Conservation (phyloP, 1,140 invertebrate genomes). For the Aphelinus atriplicis region DNA sequence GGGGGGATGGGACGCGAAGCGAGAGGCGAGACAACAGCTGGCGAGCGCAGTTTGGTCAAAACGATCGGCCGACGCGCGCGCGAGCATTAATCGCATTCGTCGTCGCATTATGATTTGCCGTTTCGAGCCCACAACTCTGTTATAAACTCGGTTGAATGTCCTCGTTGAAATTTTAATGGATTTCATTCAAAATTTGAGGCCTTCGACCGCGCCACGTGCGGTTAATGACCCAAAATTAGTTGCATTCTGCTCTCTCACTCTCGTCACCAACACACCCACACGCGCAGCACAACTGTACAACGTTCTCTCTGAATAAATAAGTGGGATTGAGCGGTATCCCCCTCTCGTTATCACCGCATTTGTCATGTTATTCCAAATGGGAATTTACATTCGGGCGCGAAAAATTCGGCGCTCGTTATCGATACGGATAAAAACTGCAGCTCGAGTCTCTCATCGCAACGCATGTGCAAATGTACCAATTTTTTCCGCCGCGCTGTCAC, state of each 20-base stretch:
- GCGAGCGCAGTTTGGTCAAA: too few species aligned
- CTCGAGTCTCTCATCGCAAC: too few species aligned
- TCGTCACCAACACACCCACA: too few species aligned
- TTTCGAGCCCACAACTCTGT: constrained; percentile 20
- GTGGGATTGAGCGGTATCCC: background rate
- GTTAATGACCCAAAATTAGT: constrained; percentile 40
- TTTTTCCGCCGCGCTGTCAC: too few species aligned
- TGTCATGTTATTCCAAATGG: too few species aligned
- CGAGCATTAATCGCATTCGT: constrained; percentile 15
- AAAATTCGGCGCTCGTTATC: too few species aligned
- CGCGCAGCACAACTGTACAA: background rate
- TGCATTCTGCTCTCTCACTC: constrained; percentile 9
- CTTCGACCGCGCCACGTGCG: constrained; percentile 23
- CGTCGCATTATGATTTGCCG: constrained; percentile 33
- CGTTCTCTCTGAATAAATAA: constrained; percentile 7
- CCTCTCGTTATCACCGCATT: background rate
- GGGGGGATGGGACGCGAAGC: too few species aligned
- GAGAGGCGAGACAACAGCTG: background rate
- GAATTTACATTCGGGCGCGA: too few species aligned
- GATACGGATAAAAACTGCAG: too few species aligned
- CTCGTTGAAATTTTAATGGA: constrained; percentile 39
- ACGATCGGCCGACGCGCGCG: too few species aligned
- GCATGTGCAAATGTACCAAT: too few species aligned
- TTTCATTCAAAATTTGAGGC: constrained; percentile 34
- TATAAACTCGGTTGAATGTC: constrained; percentile 29